phyloP scores from a whole-genome alignment of 2,888 invertebrate species.

The Hesperia comma region DNA sequence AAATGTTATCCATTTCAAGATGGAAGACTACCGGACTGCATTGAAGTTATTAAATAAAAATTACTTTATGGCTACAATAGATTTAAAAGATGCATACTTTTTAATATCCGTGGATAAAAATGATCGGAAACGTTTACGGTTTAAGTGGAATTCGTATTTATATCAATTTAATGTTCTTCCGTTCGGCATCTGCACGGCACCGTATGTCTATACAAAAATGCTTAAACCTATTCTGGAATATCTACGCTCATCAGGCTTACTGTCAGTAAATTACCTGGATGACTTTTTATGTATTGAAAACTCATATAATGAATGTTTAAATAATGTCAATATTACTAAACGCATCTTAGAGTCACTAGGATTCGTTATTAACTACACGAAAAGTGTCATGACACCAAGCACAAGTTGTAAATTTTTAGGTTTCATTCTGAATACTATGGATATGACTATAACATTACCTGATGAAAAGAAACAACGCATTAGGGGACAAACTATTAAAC shows the following conservation, averaged over 20 bases:
- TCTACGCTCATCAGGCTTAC: constrained; percentile 1
- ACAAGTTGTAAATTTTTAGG: too few species aligned
- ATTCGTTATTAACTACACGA: background rate
- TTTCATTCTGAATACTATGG: too few species aligned
- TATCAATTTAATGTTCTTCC: constrained; percentile 42
- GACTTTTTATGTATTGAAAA: constrained; percentile 7
- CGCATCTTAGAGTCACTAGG: background rate
- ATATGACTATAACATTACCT: too few species aligned
- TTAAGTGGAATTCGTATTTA: constrained; percentile 25
- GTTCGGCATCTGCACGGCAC: constrained; percentile 40
- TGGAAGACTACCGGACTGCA: constrained; percentile 41
- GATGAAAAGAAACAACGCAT: too few species aligned
- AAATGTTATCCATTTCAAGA: constrained; percentile 37
- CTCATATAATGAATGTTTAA: background rate
- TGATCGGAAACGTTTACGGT: constrained; percentile 39
- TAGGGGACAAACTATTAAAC: background rate
- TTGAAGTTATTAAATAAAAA: constrained; percentile 25
- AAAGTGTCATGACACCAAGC: background rate
- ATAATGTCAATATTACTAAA: background rate
- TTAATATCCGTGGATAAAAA: constrained; percentile 19
- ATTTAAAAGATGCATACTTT: too few species aligned
- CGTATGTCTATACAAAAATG: constrained; percentile 42
- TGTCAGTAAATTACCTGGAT: constrained; percentile 6
- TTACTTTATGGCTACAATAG: constrained; percentile 34
- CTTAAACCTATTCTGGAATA: constrained; percentile 39